Evolutionary conservation across 2,113 vertebrate genomes (phyloP), one percentile per base, ranked within the genome.

Genomic region (Platysternon megacephalum): DNA sequence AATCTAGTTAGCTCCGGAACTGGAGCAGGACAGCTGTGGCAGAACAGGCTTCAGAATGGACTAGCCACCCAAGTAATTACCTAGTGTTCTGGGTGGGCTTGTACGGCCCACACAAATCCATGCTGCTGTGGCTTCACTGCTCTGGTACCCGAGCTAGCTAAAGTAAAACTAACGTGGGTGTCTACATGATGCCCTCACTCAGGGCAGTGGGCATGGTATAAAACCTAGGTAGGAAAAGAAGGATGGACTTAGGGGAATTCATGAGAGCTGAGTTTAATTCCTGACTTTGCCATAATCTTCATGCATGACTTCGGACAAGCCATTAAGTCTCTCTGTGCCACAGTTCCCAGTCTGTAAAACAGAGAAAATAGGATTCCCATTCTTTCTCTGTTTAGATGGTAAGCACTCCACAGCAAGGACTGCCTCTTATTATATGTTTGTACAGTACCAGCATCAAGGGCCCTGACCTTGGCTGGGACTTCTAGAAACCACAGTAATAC

Each of bases 401-500:
- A 55, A 94, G 82, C 84, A 53, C 16, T 49, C 35, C 32, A 19
- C 0, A 1, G 4, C 42, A 82, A 17, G 8, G 24, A 8, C 0
- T 8, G 2, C 29, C 2, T 79, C 5, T 19, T n/a, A 9, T 79
- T 24, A 2, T 82, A 35, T 76, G 2, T 4, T 65, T 86, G 1
- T 28, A 76, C 6, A 46, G 14, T 42, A 5, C 19, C 44, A 55
- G 2, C 5, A 26, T 1, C 46, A 29, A 74, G 13, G 11, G 93
- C 55, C 1, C 32, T 85, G 1, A 3, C 14, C 17, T 91, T 39
- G 65, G n/a, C 65, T 39, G 65, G 35, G 17, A 39, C 9, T 94
- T 84, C 48, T 39, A 0, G 35, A 3, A n/a, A 55, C 6, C 51
- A 39, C 13, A 82, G 12, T 55, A 76, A 24, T 1, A 48, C 1